Base-by-base conservation (phyloP, 2,888 invertebrate species). In the Lutraria lutraria region DNA sequence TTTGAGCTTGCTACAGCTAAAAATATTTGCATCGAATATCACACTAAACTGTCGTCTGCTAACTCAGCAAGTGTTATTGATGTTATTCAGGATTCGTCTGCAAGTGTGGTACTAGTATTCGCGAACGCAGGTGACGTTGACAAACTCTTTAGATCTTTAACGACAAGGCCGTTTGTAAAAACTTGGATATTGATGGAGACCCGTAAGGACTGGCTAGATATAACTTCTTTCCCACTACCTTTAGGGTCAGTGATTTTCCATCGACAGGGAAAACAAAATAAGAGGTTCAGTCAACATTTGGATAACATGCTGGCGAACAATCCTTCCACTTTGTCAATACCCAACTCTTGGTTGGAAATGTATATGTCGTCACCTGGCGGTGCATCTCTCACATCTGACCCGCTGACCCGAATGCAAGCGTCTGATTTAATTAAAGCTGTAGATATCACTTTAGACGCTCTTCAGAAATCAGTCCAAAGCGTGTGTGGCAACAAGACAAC, bases 381-480 rank as follows among this genome's bases (percentile, higher is more conserved):
- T 31, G 63, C 76, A 34, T 85, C 85, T 29, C 53, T 43, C n/a
- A 25, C 83, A 15, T 31, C 84, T 19, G 83, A 85, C 21, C 84
- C 29, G 6, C 31, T 54, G 3, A 87, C 89, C 0, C 85, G 88
- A 0, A 83, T 92, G 43, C 80, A 81, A n/a, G 93, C 94, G 2
- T 93, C 94, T 19, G 91, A 93, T 31, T 87, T 95, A 15, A 94
- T 95, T 10, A 79, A 88, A 52, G 89, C 92, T 0, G 93, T 94
- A 6, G 95, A 95, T 85, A 85, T 94, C 4, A 84, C 93, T 4
- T 86, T 95, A 10, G 94, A 94, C 81, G 93, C 93, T 2, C 34
- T 95, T 12, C 92, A 94, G 72, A 85, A 86, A 0, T 84, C 92
- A 16, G 92, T 93, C 72, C 81, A 68, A 13, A 60, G 52, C 21